Base-by-base conservation (phyloP, 2,797 vertebrate species). In the Helostoma temminkii region DNA sequence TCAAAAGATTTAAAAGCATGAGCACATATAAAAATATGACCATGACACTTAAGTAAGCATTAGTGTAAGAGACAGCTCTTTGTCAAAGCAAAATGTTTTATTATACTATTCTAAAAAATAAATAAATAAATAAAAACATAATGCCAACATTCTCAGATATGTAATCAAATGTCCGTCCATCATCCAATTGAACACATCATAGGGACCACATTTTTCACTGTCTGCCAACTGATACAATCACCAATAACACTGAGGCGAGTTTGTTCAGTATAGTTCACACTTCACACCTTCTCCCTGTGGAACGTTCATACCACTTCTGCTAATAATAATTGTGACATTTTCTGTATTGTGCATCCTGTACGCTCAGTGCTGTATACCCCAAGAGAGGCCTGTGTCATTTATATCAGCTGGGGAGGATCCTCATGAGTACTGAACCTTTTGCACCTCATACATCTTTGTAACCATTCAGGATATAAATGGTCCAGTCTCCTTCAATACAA, bases 391-490 rank as follows among this genome's bases (percentile, higher is more conserved):
- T 9, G 62, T 32, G 36, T 72, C 71, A 53, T 69, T 52, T 48
- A 19, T 53, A 69, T 60, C 52, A 19, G 49, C 19, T 64, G 21
- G 26, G 34, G 39, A 53, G 26, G 34, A 48, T 60, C 58, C 58
- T 76, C 62, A 21, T 11, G 61, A 67, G 57, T 15, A 14, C 46
- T n/a, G 36, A 61, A 66, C 70, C 52, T 21, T 41, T 43, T 50
- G 15, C 16, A n/a, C 18, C 67, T 68, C 37, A 59, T 62, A 53
- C 43, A 64, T 71, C 75, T 53, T 41, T 66, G 42, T 15, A 71
- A 65, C 54, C 28, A 28, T 37, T 47, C 47, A 32, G 46, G 60
- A 50, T 76, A 66, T 61, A 75, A 82, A 75, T 48, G 53, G 47
- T 54, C 37, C 36, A 53, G 24, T 60, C 11, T 25, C 48, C 70